Base-by-base conservation (phyloP, 2,113 vertebrate genomes). In the Rana temporaria region DNA sequence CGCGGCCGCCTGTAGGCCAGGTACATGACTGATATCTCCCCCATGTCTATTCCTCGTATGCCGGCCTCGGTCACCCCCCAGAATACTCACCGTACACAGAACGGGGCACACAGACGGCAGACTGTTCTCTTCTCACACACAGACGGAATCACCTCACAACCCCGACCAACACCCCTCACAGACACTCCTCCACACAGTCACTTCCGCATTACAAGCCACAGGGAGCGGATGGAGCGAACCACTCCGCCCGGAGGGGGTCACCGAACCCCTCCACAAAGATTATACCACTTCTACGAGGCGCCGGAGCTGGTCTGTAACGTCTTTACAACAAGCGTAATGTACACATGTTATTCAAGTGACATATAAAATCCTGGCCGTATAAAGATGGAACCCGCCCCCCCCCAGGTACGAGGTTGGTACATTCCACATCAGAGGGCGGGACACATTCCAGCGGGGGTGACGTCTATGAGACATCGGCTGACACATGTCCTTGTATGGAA, bases 401-500 rank as follows among this genome's bases (percentile, higher is more conserved):
- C 69, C 18, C 7, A 18, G 2, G 0, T 2, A 9, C 20, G 14
- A 7, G 24, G 19, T 53, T 81, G 52, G 79, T 38, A 20, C 3
- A 32, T 24, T 0, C 68, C 60, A 34, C 24, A 4, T 19, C 0
- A 17, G 6, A 65, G 70, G 79, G 38, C 15, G 60, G 59, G 59
- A 11, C 26, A 16, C 69, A 81, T 81, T 73, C 79, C 69, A 65
- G 19, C 7, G 24, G 24, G 15, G 57, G 19, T 63, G 79, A 81
- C 79, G 79, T 81, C 34, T 30, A 55, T 20, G 78, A 53, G 57
- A 20, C 20, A 34, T 34, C 56, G 34, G 66, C 69, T 73, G 70
- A 72, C 79, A 73, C 20, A 72, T 81, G 79, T 53, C 79, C 79
- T 81, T 64, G 57, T 81, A 81, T 81, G 79, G 79, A 81, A 81